Evolutionary conservation across 2,797 vertebrate species (phyloP), one percentile per base, ranked within the genome.

Genomic region (Sparidentex hasta): DNA sequence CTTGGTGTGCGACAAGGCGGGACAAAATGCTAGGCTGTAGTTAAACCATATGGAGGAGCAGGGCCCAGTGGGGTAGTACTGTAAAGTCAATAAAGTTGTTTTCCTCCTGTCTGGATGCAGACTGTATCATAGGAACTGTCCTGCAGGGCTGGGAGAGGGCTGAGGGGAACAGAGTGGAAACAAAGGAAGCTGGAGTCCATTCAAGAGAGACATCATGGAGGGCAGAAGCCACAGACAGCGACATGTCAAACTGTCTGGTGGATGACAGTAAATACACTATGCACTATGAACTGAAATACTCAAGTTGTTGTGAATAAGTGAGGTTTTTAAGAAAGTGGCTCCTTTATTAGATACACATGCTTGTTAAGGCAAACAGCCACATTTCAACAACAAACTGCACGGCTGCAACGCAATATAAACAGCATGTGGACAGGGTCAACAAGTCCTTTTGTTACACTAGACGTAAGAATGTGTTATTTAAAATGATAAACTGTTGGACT

Each of bases 1-100:
- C 66, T 76, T 68, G 66, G 61, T 43, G 70, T 74, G 23, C 1
- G 41, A 73, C 69, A 55, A 58, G 65, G 65, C 50, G 14, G 81
- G 76, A 80, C 73, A 7, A 80, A 89, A 85, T 85, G 65, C 64
- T 81, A 85, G 76, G 79, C 65, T 77, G 74, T 41, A 51, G 75
- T 88, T 82, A 77, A 88, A 90, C 78, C 76, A 86, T 78, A 86
- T 65, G 66, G 81, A 62, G 56, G 66, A 85, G 76, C 58, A n/a
- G 76, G 51, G 38, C 67, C 16, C 25, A 43, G 59, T 50, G 59
- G 66, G 74, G 69, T 11, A 62, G 75, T 18, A n/a, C 56, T 61
- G 66, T 44, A 20, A 58, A 84, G 77, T 84, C 78, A 82, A 78
- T 71, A 52, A 73, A 83, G 71, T 67, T 86, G 68, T 82, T 81